Percentiles rank a stretch among this genome's conserved stretches.
These are phyloP conservation scores for Megalopta genalis DNA, from an alignment of 1,140 invertebrate species.

Conservation along the genomic window DNA sequence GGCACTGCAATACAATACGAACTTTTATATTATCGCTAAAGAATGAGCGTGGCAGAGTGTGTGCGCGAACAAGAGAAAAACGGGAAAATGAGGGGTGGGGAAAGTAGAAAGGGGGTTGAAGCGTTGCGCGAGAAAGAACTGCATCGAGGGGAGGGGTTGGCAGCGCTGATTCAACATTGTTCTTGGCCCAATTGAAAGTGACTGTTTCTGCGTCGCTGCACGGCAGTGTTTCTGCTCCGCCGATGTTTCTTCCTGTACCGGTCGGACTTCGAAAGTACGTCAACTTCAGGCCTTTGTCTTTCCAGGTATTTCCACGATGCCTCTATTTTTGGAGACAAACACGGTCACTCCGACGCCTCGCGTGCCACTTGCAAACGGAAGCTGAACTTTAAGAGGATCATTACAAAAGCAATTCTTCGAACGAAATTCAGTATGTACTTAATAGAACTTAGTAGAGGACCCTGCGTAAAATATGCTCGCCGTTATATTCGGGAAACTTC, in stretches of 20 bases:
- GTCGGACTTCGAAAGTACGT: neutral
- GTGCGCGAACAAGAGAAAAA: neutral
- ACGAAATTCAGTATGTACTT: too few relatives aligned
- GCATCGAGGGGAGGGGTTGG: constrained; percentile 20
- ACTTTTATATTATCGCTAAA: constrained; percentile 55
- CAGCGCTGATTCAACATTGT: constrained; percentile 31
- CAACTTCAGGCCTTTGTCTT: constrained; percentile 7
- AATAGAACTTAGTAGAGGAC: too few relatives aligned
- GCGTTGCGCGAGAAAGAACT: neutral
- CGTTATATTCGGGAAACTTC: too few relatives aligned
- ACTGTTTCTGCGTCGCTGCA: constrained; percentile 30
- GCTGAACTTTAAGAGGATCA: neutral
- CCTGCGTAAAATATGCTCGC: too few relatives aligned
- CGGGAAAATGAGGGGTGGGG: neutral
- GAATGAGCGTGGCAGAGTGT: constrained; percentile 4
- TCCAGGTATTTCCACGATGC: neutral
- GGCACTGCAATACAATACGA: constrained; percentile 19
- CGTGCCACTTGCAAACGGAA: neutral
- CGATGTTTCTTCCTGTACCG: neutral
- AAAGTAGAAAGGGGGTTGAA: neutral
- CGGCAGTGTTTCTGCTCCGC: neutral
- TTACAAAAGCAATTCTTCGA: too few relatives aligned
- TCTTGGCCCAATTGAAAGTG: constrained; percentile 19
- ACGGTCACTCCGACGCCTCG: neutral
- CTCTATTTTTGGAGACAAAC: neutral